Conservation (phyloP, 2,888 invertebrate genomes). For the Blastobasis adustella region DNA sequence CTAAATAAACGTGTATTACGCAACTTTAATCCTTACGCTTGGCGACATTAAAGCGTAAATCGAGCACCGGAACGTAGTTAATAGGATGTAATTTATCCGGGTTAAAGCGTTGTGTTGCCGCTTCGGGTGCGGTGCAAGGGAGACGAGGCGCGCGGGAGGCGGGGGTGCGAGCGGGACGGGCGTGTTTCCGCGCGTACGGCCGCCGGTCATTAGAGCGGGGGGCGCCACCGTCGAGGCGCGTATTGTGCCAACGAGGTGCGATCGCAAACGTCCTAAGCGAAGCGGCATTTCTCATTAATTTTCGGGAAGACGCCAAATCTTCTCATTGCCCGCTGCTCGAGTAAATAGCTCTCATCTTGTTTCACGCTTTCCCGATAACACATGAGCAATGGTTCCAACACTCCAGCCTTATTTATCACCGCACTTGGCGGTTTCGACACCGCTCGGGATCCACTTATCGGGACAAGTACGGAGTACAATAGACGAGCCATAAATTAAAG, state of each 20-base stretch:
- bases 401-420: no score
- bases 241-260: constrained; percentile 55
- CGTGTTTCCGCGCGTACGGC: constrained; percentile 52
- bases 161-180: constrained; percentile 39
- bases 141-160: constrained; percentile 27
- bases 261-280: constrained; percentile 62
- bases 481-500: neutral
- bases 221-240: constrained; percentile 53
- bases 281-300: constrained; percentile 68
- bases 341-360: constrained; percentile 48
- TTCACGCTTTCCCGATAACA: constrained; percentile 31
- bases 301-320: constrained; percentile 66
- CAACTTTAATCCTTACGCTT: constrained; percentile 68
- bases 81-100: constrained; percentile 74
- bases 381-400: constrained; percentile 20
- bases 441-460: no score
- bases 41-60: constrained; percentile 67
- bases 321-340: constrained; percentile 48
- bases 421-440: no score
- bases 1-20: constrained; percentile 44
- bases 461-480: no score
- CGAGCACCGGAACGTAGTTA: constrained; percentile 65
- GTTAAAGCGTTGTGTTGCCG: constrained; percentile 66
- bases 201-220: constrained; percentile 57
- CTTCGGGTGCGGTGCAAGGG: constrained; percentile 54